Base-by-base conservation (phyloP, 2,888 invertebrate species). In the Shargacucullia verbasci region DNA sequence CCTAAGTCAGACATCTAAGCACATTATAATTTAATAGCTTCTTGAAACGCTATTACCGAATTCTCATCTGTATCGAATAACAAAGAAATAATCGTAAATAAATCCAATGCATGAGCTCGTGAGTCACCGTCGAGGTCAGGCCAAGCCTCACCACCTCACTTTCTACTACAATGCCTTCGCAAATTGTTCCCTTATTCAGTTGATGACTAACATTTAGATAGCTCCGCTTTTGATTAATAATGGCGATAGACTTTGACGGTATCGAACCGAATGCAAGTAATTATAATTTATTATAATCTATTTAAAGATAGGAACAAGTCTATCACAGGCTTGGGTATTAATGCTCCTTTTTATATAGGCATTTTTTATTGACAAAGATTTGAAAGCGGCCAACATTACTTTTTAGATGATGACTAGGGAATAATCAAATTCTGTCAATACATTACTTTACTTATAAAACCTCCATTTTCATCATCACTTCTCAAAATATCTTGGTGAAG, bases 91-190 rank as follows among this genome's bases (percentile, higher is more conserved):
- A 67, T 67, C 53, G 47, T 64, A 74, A 76, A 73, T 68, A 60
- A 59, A 67, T 60, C 46, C 56, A 73, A 76, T 73, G 72, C 59
- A 76, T 63, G 64, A 69, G 59, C 59, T 43, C 48, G 72, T 85
- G 86, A 87, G 67, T 87, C 86, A 85, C 54, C 48, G 61, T 46
- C 74, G 81, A 84, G 87, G 83, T 84, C 84, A 64, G 53, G 70
- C 74, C 79, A 59, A 80, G 71, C 80, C 78, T 73, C 72, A 71
- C 80, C 78, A 71, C 80, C 78, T 76, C 68, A 73, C 87, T 87
- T 87, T 88, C 86, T 84, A 86, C 46, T 84, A 83, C 81, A 82
- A 80, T 78, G 73, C 71, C 71, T 78, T 80, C 60, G 73, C 67
- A 73, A 78, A 79, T 76, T 67, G 65, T 64, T 74, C 73, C 80